Evolutionary conservation across 2,113 vertebrate species (phyloP), one percentile per base, ranked within the genome.

Genomic region (Halichoerus grypus): DNA sequence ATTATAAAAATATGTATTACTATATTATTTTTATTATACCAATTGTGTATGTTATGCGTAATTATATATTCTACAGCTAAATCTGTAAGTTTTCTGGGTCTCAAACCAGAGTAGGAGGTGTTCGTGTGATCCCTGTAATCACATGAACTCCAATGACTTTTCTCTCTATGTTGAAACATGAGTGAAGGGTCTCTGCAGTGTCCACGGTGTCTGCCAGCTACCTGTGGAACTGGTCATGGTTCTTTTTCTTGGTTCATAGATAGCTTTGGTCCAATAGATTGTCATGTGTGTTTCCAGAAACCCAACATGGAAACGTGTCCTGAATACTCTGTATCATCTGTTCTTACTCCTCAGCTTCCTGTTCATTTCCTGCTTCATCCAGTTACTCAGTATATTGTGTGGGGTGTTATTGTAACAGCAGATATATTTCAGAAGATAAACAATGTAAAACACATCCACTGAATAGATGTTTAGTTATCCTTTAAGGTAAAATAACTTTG

Each of bases 401-500:
- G 53, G 22, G 22, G 22, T 42, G 21, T 51, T 63, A 53, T 46
- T 46, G 0, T 79, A 74, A 85, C 2, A 53, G n/a, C 36, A 59
- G 10, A 55, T 74, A 65, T 42, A 5, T 16, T n/a, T n/a, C 33
- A 28, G 88, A 57, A 94, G 76, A 49, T 21, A 71, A 76, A 69
- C 18, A 71, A 71, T 16, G 31, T 76, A 69, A 57, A 80, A 36
- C 21, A 36, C 61, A 15, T 49, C 65, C 72, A 76, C 39, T 67
- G 63, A 86, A 53, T 13, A 63, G 46, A 82, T 13, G n/a, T 67
- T 7, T 86, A 19, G 26, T 72, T 84, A 39, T 67, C 65, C 26
- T 85, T 67, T 77, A 55, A 96, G 49, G 65, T 86, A 84, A 92
- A 55, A 24, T 65, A 89, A 72, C 18, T 92, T 94, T 91, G 63